A percentile compares a stretch with the other conserved stretches of the same genome.
These are phyloP conservation scores for Asobara japonica DNA, from an alignment of 1,140 invertebrate species.

Conservation along the genomic window DNA sequence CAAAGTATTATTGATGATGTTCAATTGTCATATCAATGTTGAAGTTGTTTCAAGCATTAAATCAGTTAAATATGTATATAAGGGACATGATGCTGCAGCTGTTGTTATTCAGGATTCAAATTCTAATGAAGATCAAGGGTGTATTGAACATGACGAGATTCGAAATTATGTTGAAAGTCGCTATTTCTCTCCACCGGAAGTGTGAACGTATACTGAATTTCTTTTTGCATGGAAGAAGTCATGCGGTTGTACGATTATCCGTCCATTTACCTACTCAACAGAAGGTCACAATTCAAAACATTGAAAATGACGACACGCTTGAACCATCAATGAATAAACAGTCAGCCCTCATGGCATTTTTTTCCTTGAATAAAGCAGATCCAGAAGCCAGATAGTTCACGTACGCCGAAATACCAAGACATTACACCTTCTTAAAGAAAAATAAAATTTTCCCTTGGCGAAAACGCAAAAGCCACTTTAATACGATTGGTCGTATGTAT, in stretches of 20 bases:
- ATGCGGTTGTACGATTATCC: background rate
- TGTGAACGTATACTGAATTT: background rate
- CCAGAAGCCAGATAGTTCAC: background rate
- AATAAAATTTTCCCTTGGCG: background rate
- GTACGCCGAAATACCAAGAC: background rate
- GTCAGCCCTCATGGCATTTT: conserved; percentile 33
- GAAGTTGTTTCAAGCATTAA: conserved; percentile 12
- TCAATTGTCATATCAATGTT: conserved; percentile 30
- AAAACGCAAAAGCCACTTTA: too few relatives aligned
- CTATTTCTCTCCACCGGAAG: background rate
- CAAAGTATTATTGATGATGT: too few relatives aligned
- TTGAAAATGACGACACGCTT: background rate
- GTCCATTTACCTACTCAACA: conserved; percentile 16
- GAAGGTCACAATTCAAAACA: background rate
- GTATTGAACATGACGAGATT: conserved; percentile 11
- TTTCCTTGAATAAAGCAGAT: conserved; percentile 27
- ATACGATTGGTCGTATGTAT: too few relatives aligned
- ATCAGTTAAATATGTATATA: conserved; percentile 10
- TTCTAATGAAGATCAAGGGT: background rate
- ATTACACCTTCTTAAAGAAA: background rate
- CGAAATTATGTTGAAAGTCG: background rate
- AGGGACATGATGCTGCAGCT: conserved; percentile 22
- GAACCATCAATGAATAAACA: background rate
- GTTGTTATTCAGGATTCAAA: too few relatives aligned
- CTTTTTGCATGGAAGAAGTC: conserved; percentile 12